These are phyloP conservation scores for Apodemus agrarius DNA, from an alignment of 2,797 vertebrate species.

Conservation along the genomic window DNA sequence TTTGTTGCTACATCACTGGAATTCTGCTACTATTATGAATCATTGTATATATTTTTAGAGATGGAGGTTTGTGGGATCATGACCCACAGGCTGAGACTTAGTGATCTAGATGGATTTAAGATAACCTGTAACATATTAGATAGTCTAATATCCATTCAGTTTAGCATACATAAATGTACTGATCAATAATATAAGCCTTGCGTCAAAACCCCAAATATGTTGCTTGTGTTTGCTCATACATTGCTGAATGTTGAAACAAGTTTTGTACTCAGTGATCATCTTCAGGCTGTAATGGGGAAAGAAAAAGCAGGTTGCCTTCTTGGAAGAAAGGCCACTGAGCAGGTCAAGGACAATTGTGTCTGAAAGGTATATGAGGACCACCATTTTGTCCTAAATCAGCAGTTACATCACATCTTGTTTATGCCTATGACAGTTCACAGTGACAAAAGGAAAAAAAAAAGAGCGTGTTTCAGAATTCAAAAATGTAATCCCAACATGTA, in stretches of 20 bases:
- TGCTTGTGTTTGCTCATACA: neutral
- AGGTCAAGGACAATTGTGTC: neutral
- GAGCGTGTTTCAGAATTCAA: neutral
- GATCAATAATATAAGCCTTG: neutral
- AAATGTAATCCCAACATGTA: neutral
- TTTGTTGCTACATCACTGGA: neutral
- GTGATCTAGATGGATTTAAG: neutral
- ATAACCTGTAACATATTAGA: neutral
- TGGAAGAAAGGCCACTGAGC: neutral
- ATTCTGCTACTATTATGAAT: neutral
- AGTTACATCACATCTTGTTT: rapidly evolving
- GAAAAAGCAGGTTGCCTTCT: neutral
- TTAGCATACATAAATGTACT: neutral
- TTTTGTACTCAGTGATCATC: neutral
- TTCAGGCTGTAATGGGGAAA: neutral
- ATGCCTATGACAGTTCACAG: neutral
- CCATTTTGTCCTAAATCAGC: neutral
- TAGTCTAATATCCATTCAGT: neutral
- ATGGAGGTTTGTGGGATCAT: neutral
- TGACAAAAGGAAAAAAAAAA: neutral
- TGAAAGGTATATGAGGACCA: neutral
- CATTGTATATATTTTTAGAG: neutral
- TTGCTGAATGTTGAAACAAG: neutral
- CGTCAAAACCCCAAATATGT: neutral
- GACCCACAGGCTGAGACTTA: neutral